Evolutionary conservation across 2,888 invertebrate species (phyloP).

Genomic region (Eupithecia pulchellata): DNA sequence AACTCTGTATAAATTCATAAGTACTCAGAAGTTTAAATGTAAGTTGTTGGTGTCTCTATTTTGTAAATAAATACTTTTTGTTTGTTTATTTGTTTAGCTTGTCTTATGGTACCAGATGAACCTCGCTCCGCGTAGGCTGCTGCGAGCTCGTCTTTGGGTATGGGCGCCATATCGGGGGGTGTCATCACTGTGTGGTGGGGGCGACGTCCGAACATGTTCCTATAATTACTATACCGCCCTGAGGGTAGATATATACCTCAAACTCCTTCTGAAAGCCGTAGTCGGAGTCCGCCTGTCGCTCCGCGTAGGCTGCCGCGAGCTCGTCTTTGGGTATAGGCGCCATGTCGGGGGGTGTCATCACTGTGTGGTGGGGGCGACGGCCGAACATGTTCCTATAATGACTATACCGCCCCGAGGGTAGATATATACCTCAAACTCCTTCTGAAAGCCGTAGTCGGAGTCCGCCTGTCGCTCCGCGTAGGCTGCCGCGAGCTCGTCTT

Average conservation of each 20-base stretch:
- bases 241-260: constrained; percentile 82
- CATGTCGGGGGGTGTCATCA: constrained; percentile 61
- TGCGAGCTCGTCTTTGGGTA: no score
- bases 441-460: constrained; percentile 95
- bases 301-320: constrained; percentile 87
- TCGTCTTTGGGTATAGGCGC: no score
- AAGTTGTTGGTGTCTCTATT: no score
- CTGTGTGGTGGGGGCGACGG: constrained; percentile 60
- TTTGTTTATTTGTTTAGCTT: no score
- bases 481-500: constrained; percentile 89
- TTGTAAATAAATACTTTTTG: no score
- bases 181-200: background rate
- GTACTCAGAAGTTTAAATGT: no score
- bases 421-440: constrained; percentile 91
- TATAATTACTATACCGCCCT: background rate
- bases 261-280: constrained; percentile 96
- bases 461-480: constrained; percentile 93
- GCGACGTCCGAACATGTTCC: background rate
- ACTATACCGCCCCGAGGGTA: background rate
- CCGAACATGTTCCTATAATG: constrained; percentile 40
- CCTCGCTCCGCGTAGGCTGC: no score
- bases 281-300: constrained; percentile 94
- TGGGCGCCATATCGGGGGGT: no score
- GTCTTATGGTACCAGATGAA: no score
- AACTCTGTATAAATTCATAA: no score